phyloP scores from a whole-genome alignment of 1,140 invertebrate species.

The Drosophila gunungcola region DNA sequence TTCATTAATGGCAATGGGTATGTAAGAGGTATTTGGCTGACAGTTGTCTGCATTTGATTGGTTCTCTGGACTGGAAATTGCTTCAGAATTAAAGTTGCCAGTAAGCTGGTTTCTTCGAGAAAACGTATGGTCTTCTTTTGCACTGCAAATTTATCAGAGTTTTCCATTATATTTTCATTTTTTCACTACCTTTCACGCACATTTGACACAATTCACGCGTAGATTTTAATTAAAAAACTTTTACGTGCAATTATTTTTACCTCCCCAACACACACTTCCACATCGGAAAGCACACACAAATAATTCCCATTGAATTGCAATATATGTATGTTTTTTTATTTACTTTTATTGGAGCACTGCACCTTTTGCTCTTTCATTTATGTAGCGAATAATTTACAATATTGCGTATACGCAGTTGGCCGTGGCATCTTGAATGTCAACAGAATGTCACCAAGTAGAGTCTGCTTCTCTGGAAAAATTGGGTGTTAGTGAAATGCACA shows the following conservation, averaged over 20 bases:
- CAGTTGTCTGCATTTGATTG: constrained; percentile 29
- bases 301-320: constrained; percentile 53
- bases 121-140: constrained; percentile 16
- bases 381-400: constrained; percentile 39
- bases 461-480: constrained; percentile 29
- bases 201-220: constrained; percentile 73
- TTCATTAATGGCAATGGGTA: constrained; percentile 20
- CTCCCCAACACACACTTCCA: constrained; percentile 9
- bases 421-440: constrained; percentile 58
- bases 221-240: constrained; percentile 83
- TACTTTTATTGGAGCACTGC: constrained; percentile 28
- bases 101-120: not conserved
- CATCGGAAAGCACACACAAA: constrained; percentile 12
- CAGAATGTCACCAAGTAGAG: constrained; percentile 50
- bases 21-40: constrained; percentile 3
- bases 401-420: constrained; percentile 57
- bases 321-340: constrained; percentile 45
- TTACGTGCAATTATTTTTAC: constrained; percentile 73
- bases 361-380: constrained; percentile 8
- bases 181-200: constrained; percentile 58
- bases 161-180: constrained; percentile 46
- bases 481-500: constrained; percentile 58
- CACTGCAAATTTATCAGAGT: constrained; percentile 46
- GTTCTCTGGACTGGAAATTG: constrained; percentile 9
- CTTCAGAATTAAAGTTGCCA: constrained; percentile 14